Evolutionary conservation across 2,113 vertebrate species (phyloP).

Genomic region (Bambusicola thoracicus): DNA sequence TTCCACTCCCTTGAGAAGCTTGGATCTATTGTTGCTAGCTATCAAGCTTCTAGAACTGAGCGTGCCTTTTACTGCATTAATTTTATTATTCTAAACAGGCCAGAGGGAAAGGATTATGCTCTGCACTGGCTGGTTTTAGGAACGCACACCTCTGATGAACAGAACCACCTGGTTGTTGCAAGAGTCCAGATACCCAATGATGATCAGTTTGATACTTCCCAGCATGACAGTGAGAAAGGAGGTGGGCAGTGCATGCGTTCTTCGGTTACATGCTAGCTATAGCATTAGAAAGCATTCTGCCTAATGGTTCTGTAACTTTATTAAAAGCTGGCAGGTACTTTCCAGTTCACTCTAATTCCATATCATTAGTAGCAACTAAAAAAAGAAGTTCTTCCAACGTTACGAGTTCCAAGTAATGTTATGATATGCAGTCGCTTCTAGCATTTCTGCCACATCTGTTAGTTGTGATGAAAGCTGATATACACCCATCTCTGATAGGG

Average conservation of each 20-base stretch:
- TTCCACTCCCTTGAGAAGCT: not conserved
- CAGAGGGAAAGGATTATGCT: conserved; percentile 92
- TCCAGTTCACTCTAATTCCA: not conserved
- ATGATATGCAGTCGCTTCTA: not conserved
- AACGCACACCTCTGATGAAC: conserved; percentile 93
- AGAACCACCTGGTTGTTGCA: conserved; percentile 95
- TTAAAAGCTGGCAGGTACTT: not conserved
- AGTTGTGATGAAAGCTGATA: not conserved
- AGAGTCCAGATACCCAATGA: conserved; percentile 93
- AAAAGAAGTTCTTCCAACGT: not conserved
- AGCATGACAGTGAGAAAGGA: conserved; percentile 93
- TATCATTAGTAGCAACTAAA: not conserved
- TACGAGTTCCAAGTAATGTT: not conserved
- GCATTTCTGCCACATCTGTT: not conserved
- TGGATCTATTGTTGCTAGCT: not conserved
- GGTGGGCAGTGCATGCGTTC: conserved; percentile 73
- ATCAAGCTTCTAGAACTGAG: not conserved
- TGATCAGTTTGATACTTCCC: conserved; percentile 90
- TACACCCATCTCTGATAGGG: not conserved
- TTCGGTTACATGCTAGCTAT: not conserved
- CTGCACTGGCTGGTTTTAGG: conserved; percentile 91
- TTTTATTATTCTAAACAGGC: conserved; percentile 76
- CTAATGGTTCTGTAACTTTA: not conserved
- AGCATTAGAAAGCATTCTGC: not conserved
- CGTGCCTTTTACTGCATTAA: not conserved